Conservation (phyloP, 2,888 invertebrate species). For the Tillus elongatus region DNA sequence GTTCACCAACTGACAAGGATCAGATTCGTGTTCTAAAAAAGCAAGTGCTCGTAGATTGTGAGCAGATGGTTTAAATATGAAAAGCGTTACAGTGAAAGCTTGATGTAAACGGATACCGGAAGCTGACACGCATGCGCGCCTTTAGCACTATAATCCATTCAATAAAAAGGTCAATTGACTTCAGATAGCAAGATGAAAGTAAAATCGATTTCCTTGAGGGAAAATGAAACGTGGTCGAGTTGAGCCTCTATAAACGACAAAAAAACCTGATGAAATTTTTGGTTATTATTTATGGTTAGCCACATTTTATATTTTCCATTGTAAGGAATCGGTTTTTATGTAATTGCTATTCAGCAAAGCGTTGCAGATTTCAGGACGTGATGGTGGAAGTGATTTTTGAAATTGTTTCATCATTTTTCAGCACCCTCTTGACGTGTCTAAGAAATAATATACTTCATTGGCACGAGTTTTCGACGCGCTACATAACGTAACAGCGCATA, state of each 20-base stretch:
- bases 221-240: conserved; percentile 28
- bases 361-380: conserved; percentile 17
- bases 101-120: conserved; percentile 21
- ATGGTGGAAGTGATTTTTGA: conserved; percentile 20
- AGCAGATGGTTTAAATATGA: too few species aligned
- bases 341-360: conserved; percentile 20
- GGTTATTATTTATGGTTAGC: conserved; percentile 22
- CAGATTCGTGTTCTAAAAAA: too few species aligned
- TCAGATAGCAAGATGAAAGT: conserved; percentile 31
- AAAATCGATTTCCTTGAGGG: conserved; percentile 31
- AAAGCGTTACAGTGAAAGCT: too few species aligned
- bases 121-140: conserved; percentile 23
- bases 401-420: conserved; percentile 20
- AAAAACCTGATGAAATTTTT: conserved; percentile 26
- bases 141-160: conserved; percentile 28
- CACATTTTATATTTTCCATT: conserved; percentile 18
- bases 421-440: conserved; percentile 10
- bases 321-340: conserved; percentile 15
- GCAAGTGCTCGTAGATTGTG: too few species aligned
- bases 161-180: conserved; percentile 35
- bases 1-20: too few species aligned
- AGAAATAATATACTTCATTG: conserved; percentile 3
- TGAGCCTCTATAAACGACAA: conserved; percentile 19
- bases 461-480: too few species aligned
- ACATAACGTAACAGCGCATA: too few species aligned